These are phyloP conservation scores for Montipora foliosa DNA, from an alignment of 64 coral and sea anemone species.

Conservation along the genomic window DNA sequence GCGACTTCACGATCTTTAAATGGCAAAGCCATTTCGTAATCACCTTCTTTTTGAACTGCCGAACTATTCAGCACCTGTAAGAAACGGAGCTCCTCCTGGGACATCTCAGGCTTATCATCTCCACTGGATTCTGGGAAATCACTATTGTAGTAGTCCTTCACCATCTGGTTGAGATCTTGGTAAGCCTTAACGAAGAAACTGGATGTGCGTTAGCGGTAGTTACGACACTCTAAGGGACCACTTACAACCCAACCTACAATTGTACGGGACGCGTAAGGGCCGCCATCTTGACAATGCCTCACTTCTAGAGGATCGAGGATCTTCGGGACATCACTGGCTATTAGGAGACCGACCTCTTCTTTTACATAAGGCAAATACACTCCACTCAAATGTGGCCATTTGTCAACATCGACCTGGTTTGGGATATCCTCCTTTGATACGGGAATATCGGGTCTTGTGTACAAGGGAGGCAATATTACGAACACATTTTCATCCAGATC, in stretches of 20 bases:
- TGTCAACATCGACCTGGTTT: background rate
- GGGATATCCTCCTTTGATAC: background rate
- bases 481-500: too few species aligned
- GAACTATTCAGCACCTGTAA: background rate
- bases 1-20: background rate
- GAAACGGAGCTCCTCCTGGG: constrained; percentile 27
- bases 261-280: constrained; percentile 56
- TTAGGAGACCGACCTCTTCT: background rate
- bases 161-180: constrained; percentile 26
- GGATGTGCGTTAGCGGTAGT: background rate
- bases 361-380: background rate
- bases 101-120: background rate
- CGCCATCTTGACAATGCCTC: constrained; percentile 3
- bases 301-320: constrained; percentile 42
- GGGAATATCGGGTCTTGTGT: background rate
- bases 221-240: constrained; percentile 55
- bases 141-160: constrained; percentile 14
- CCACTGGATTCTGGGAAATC: constrained; percentile 5
- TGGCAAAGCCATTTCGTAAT: background rate
- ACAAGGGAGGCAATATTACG: background rate
- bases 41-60: background rate
- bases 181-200: constrained; percentile 4
- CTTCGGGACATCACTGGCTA: constrained; percentile 17
- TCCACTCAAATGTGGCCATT: background rate
- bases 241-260: constrained; percentile 52